Evolutionary conservation across 2,888 invertebrate species (phyloP).

Genomic region (Psococerastis gibbosa): DNA sequence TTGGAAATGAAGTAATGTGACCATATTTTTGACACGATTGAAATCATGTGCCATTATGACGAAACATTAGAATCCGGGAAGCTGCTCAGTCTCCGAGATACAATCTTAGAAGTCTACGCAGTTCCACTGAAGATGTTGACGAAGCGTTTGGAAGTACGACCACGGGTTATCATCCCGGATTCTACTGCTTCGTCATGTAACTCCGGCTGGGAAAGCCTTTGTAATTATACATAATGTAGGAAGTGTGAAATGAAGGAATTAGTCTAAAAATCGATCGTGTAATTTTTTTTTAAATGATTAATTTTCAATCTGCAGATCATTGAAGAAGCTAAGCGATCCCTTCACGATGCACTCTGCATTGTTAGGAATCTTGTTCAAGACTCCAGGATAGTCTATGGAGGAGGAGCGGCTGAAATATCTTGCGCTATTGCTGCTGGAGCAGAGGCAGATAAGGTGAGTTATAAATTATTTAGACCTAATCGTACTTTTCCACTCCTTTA

Average conservation of each 20-base stretch:
- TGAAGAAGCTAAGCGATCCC: slow-evolving; percentile 52
- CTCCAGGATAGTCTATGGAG: slow-evolving; percentile 81
- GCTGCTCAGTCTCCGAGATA: too few species aligned
- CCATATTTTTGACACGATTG: slow-evolving; percentile 5
- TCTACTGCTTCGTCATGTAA: too few species aligned
- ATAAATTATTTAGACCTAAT: neutral
- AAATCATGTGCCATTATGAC: too few species aligned
- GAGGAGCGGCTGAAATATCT: slow-evolving; percentile 90
- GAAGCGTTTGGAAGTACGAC: too few species aligned
- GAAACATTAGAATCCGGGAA: too few species aligned
- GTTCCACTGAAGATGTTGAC: too few species aligned
- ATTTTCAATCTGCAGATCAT: slow-evolving; percentile 33
- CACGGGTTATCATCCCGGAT: too few species aligned
- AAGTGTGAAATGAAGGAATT: slow-evolving; percentile 2
- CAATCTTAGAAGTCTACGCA: too few species aligned
- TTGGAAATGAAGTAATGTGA: neutral
- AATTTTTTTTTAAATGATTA: slow-evolving; percentile 11
- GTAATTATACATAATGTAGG: neutral
- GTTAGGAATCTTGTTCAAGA: slow-evolving; percentile 51
- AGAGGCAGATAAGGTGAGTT: slow-evolving; percentile 60
- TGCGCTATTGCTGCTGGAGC: slow-evolving; percentile 81
- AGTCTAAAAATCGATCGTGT: slow-evolving; percentile 7
- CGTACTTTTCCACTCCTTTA: too few species aligned
- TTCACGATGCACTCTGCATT: slow-evolving; percentile 57
- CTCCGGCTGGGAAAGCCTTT: slow-evolving; percentile 16